Base-by-base conservation (phyloP, 2,797 vertebrate genomes). In the Forpus xanthops region DNA sequence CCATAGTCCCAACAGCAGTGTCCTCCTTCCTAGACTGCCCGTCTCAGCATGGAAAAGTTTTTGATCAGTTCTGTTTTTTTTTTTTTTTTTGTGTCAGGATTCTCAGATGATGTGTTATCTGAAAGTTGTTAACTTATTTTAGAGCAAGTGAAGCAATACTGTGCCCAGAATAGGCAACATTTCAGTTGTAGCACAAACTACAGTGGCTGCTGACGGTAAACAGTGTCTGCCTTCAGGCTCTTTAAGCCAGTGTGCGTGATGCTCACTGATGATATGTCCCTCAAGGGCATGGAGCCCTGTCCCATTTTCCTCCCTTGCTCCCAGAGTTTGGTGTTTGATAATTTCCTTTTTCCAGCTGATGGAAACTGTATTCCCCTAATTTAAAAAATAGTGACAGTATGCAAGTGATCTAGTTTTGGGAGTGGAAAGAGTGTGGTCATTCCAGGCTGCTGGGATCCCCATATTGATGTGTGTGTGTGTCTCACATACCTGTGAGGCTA, bases 181-280 rank as follows among this genome's bases (percentile, higher is more conserved):
- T 39, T 85, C 30, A 21, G 35, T 31, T 77, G n/a, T 56, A 81
- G 65, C n/a, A 18, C 65, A 77, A 67, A 41, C 37, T 21, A n/a
- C 0, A 0, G n/a, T 0, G 1, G 7, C 61, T 0, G 1, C 27
- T 44, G 70, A 31, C 17, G 39, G 24, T 1, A 1, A 35, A 12
- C 2, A 1, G 17, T 42, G 24, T 49, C 64, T 44, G 21, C 30
- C 56, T 49, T 42, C 7, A 14, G 39, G 24, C 2, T 2, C 31
- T 70, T 35, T 35, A 30, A 53, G 45, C 16, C 19, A 21, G 4
- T 35, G 3, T 1, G 1, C 28, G 8, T 3, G 19, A n/a, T 3
- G 3, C 33, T 64, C 2, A 0, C 18, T 62, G 42, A 20, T 80
- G 25, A 44, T 20, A 9, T 17, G 15, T 41, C 37, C 50, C 15